phyloP scores from a whole-genome alignment of 30 jellyfish, hydroid and myxozoan genomes.

The Pseudorhiza aurosa region DNA sequence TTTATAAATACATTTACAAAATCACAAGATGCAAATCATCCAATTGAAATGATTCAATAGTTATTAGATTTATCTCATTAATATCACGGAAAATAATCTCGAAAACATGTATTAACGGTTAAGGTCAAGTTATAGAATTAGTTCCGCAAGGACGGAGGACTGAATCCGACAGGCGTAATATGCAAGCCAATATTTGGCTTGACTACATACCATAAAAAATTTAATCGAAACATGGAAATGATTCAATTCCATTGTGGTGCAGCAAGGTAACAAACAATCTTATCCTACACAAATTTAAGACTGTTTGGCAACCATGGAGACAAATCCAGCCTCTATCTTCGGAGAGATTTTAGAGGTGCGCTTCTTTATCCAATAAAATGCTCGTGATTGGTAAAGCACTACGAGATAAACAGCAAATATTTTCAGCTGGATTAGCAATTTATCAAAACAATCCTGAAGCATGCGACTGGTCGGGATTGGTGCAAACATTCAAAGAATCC shows the following conservation, averaged over 20 bases:
- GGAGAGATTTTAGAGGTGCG: too few relatives aligned
- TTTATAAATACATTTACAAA: constrained; percentile 9
- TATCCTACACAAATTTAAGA: background rate
- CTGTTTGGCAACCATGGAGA: background rate
- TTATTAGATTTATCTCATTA: constrained; percentile 14
- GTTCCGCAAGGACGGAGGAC: background rate
- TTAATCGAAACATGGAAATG: background rate
- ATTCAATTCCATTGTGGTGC: background rate
- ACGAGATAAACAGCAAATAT: constrained; percentile 1
- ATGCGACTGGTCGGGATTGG: background rate
- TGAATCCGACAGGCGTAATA: background rate
- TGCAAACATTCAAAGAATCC: too few relatives aligned
- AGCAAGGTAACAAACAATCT: background rate
- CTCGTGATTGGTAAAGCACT: too few relatives aligned
- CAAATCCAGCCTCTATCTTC: too few relatives aligned
- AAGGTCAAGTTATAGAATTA: constrained; percentile 52
- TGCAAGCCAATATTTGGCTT: constrained; percentile 16
- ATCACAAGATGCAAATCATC: constrained; percentile 26
- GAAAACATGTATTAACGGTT: background rate
- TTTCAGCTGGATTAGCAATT: constrained; percentile 5
- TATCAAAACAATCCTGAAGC: constrained; percentile 10
- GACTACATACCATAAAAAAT: background rate
- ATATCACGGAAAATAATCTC: constrained; percentile 14
- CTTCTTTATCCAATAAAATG: too few relatives aligned
- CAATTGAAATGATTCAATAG: constrained; percentile 16